These are phyloP conservation scores for Aphelenchoides avenae DNA, from an alignment of 1,140 invertebrate genomes.

Conservation along the genomic window DNA sequence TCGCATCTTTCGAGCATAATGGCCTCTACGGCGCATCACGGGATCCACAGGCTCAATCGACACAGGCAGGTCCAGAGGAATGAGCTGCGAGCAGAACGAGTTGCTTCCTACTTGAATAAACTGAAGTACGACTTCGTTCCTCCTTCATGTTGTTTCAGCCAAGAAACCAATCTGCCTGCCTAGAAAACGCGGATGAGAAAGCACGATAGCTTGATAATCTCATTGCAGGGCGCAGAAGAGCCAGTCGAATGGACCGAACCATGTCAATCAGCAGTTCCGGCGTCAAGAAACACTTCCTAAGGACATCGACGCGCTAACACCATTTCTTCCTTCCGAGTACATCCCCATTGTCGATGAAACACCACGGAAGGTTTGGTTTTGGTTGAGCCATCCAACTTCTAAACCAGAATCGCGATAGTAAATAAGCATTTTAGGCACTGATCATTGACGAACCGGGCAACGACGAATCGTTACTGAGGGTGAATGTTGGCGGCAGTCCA, in stretches of 20 bases:
- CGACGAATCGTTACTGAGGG: constrained; percentile 27
- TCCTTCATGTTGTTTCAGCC: background rate
- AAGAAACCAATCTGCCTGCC: too few relatives aligned
- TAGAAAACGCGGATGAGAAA: too few relatives aligned
- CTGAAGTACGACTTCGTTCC: background rate
- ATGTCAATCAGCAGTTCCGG: too few relatives aligned
- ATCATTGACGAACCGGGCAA: constrained; percentile 15
- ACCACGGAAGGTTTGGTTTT: constrained; percentile 5
- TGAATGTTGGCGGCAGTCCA: constrained; percentile 46
- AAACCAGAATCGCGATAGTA: constrained; percentile 1
- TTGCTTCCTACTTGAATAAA: constrained; percentile 14
- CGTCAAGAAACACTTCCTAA: too few relatives aligned
- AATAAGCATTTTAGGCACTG: background rate
- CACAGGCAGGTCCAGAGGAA: constrained; percentile 25
- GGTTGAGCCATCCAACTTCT: too few relatives aligned
- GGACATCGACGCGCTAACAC: too few relatives aligned
- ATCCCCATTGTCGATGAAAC: constrained; percentile 23
- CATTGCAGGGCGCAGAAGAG: too few relatives aligned
- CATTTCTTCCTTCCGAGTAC: constrained; percentile 8
- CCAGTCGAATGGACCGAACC: too few relatives aligned
- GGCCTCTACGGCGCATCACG: constrained; percentile 43
- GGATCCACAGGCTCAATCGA: constrained; percentile 45
- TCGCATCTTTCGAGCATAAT: too few relatives aligned
- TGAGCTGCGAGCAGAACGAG: constrained; percentile 7
- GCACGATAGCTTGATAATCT: too few relatives aligned